Evolutionary conservation across 2,113 vertebrate genomes (phyloP).

Genomic region (Anhinga anhinga): DNA sequence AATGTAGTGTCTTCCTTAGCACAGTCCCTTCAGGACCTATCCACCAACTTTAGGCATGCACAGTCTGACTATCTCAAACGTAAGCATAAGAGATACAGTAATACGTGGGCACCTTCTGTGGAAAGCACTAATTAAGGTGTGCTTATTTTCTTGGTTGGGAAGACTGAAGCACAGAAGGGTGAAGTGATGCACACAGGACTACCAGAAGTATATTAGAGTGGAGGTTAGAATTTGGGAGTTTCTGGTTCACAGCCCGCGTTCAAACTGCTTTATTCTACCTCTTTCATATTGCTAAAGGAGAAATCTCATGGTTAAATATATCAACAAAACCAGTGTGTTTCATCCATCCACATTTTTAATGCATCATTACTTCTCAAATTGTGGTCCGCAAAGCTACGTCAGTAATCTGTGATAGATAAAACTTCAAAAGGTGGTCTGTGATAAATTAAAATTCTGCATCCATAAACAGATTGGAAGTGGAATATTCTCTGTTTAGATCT

Average conservation of each 20-base stretch:
- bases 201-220: neutral
- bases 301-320: neutral
- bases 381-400: neutral
- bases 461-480: neutral
- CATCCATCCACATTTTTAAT: neutral
- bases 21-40: slow-evolving; percentile 93
- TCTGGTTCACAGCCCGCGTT: neutral
- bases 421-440: neutral
- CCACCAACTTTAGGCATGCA: slow-evolving; percentile 89
- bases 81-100: slow-evolving; percentile 69
- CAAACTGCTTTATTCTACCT: neutral
- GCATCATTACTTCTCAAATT: neutral
- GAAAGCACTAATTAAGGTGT: neutral
- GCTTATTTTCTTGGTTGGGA: neutral
- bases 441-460: neutral
- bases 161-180: neutral
- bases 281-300: neutral
- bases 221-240: neutral
- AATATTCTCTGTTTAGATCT: neutral
- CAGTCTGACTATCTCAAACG: slow-evolving; percentile 97
- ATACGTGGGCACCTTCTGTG: neutral
- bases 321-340: neutral
- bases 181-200: neutral
- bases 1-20: slow-evolving; percentile 95
- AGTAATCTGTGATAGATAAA: neutral